Evolutionary conservation across 2,797 vertebrate genomes (phyloP), one percentile per base, ranked within the genome.

Genomic region (Microcaecilia unicolor): DNA sequence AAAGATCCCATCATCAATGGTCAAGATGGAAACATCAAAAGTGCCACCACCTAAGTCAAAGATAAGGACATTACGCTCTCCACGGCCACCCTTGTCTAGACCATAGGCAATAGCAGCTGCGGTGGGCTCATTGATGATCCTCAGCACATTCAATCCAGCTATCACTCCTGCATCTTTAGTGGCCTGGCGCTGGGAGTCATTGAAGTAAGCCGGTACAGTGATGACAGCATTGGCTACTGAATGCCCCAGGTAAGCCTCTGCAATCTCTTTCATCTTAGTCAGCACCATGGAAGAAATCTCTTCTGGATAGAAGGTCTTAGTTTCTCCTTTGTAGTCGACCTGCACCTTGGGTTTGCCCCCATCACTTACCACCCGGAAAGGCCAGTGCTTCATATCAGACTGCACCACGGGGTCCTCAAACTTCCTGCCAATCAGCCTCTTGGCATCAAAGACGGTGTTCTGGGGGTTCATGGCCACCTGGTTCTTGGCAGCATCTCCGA

Each of bases 121-220:
- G 0, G 44, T 52, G 4, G 51, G 53, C 22, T 64, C 47, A 1
- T 36, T 54, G 39, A 64, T 32, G 18, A 56, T 37, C 20, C 48
- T 43, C 20, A 60, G 45, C 25, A 55, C 31, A 6, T 42, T 47
- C 31, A 62, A 51, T 10, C 55, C 53, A 1, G 44, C 51, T 1
- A 55, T 61, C 15, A 44, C 33, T 5, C 51, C 53, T 1, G 46
- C 45, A 10, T 65, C 45, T 8, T 52, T 51, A 32, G 54, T 58
- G 31, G 62, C 57, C 42, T 49, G 64, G 12, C 33, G 36, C 55
- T 52, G 53, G 7, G 35, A 31, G 13, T 64, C 51, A 2, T 41
- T 61, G 34, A 53, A 61, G 30, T 54, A 55, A 22, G 59, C 52
- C 0, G 57, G 60, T 33, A 55, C 53, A 0, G 60, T 53, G 38